These are phyloP conservation scores for Rhynchopsitta pachyrhyncha DNA, from an alignment of 2,113 vertebrate genomes.

Conservation along the genomic window DNA sequence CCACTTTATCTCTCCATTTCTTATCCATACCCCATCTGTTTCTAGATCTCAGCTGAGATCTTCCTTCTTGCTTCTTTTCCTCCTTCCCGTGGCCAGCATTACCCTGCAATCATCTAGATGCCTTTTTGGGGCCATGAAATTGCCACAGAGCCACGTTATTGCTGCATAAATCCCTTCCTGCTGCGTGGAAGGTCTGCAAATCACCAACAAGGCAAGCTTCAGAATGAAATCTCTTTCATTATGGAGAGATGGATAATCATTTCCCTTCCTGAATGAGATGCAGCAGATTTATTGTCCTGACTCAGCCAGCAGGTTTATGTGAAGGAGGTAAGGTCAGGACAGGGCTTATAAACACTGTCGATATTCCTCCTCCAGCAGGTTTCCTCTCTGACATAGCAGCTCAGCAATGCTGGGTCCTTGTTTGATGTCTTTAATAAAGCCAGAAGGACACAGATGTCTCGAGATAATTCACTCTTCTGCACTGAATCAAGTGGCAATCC, in stretches of 20 bases:
- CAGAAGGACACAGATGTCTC: not conserved
- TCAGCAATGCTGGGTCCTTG: not conserved
- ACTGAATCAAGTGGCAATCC: not conserved
- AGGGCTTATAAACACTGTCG: not conserved
- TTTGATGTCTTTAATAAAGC: not conserved
- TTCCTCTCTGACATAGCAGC: not conserved
- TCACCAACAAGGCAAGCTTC: not conserved
- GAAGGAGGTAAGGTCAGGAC: conserved; percentile 26
- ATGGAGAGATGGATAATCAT: not conserved
- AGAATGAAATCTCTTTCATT: not conserved
- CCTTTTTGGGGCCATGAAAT: accelerated
- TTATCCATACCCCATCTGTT: not conserved
- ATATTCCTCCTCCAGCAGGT: not conserved
- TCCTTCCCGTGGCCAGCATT: not conserved
- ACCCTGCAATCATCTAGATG: not conserved
- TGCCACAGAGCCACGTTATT: accelerated
- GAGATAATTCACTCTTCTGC: not conserved
- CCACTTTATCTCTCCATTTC: not conserved
- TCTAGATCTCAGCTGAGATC: not conserved
- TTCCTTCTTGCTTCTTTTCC: not conserved
- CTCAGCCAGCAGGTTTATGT: conserved; percentile 28
- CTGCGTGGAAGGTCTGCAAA: not conserved
- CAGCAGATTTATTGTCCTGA: conserved; percentile 50
- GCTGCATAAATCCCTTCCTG: not conserved
- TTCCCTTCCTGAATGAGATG: not conserved